Evolutionary conservation across 2,113 vertebrate genomes (phyloP).

Genomic region (Gallinago undulata): DNA sequence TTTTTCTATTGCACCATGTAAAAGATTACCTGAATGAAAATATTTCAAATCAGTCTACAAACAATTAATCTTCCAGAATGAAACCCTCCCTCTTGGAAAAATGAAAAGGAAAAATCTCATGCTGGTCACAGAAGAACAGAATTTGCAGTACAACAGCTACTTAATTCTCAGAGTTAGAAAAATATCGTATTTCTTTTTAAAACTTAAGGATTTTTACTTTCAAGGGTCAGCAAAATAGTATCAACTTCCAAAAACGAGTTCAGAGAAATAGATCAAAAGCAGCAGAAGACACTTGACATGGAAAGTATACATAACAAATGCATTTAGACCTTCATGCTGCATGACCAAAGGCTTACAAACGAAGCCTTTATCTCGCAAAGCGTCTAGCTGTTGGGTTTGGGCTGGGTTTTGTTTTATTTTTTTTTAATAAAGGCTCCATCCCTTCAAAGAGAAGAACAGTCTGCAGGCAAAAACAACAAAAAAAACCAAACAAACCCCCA

Average conservation of each 20-base stretch:
- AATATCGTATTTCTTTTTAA: neutral
- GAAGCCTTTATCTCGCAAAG: neutral
- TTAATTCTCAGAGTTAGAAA: neutral
- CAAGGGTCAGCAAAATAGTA: neutral
- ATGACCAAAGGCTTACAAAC: neutral
- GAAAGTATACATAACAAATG: neutral
- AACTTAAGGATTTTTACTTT: neutral
- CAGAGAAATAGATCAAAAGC: slow-evolving; percentile 2
- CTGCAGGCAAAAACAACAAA: neutral
- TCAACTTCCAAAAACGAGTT: neutral
- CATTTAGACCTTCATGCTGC: neutral
- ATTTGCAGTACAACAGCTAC: neutral
- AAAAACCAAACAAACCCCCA: neutral
- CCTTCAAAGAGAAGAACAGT: neutral
- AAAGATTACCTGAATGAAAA: neutral
- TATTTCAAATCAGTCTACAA: neutral
- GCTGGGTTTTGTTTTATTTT: neutral
- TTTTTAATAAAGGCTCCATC: neutral
- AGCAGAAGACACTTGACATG: neutral
- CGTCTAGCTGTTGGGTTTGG: neutral
- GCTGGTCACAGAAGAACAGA: neutral
- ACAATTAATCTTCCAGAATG: neutral
- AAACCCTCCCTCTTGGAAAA: neutral
- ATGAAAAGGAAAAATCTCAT: neutral
- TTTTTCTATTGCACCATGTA: neutral